These are phyloP conservation scores for Episyrphus balteatus DNA, from an alignment of 1,140 invertebrate species.

Conservation along the genomic window DNA sequence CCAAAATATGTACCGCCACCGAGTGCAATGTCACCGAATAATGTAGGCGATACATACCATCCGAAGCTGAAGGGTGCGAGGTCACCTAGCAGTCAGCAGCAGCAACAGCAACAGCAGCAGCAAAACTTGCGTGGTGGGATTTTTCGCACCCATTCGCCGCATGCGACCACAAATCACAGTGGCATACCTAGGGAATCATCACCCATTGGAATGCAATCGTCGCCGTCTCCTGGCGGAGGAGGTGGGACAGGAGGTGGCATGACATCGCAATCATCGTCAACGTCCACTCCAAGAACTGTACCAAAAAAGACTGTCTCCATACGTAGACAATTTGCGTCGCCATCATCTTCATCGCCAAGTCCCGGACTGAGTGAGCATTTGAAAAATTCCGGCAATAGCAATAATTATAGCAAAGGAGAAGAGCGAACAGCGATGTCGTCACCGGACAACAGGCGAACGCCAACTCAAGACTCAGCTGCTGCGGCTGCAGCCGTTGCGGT, in stretches of 20 bases:
- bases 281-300: constrained; percentile 28
- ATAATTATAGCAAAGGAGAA: constrained; percentile 12
- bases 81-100: constrained; percentile 1
- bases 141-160: constrained; percentile 11
- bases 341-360: constrained; percentile 23
- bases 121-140: constrained; percentile 9
- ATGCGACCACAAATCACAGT: not conserved
- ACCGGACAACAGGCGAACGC: not conserved
- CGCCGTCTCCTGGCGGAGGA: not conserved
- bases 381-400: not conserved
- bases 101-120: not conserved
- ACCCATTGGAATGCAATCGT: not conserved
- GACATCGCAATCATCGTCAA: constrained; percentile 17
- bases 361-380: constrained; percentile 6
- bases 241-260: too few relatives aligned
- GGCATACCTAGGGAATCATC: not conserved
- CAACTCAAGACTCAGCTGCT: constrained; percentile 14
- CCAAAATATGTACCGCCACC: constrained; percentile 9
- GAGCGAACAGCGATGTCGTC: not conserved
- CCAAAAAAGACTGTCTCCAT: constrained; percentile 37
- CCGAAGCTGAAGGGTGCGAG: not conserved
- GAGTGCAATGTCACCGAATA: not conserved
- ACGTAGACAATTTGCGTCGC: constrained; percentile 34
- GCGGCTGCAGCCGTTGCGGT: constrained; percentile 1
- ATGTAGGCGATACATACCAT: not conserved